Evolutionary conservation across 2,888 invertebrate genomes (phyloP), one percentile per base, ranked within the genome.

Genomic region (Conchocele bisecta): DNA sequence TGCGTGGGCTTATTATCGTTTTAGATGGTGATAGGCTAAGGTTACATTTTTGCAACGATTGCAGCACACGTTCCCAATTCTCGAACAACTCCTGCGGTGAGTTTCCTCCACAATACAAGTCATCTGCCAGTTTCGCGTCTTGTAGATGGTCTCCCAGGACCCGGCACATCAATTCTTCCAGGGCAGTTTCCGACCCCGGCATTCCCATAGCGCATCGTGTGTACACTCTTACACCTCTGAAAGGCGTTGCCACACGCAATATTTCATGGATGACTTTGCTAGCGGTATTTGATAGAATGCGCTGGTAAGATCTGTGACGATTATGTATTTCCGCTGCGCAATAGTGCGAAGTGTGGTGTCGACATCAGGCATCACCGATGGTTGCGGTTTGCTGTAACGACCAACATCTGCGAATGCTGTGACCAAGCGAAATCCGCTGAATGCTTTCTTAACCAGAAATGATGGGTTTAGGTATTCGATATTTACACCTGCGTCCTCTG

Each of bases 161-260:
- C 37, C 37, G 11, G n/a, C 37, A 35, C 37, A 35, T 35, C 11
- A 35, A 13, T n/a, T 35, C 37, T 35, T 35, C 37, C 37, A 35
- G 37, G 2, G 71, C 70, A 6, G 81, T 83, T 48, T 83, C 81
- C 5, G 78, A 75, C 0, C 71, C 80, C 3, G 80, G 81, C 72
- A 82, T 84, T 3, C 75, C 81, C 80, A 79, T 83, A 3, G 79
- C 80, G 44, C 63, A 35, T n/a, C 37, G 37, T n/a, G 37, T 35
- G n/a, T 35, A 35, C 11, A 35, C 37, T 35, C 37, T 35, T 11
- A 13, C n/a, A 13, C 37, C 37, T 13, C 37, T 11, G n/a, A 35
- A 35, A 13, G 37, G 37, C 1, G 81, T 83, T 6, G 63, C 73
- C 9, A 84, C 76, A 60, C 79, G 81, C 24, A 60, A 59, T 35